Evolutionary conservation across 2,113 vertebrate genomes (phyloP).

Genomic region (Penelope pileata): DNA sequence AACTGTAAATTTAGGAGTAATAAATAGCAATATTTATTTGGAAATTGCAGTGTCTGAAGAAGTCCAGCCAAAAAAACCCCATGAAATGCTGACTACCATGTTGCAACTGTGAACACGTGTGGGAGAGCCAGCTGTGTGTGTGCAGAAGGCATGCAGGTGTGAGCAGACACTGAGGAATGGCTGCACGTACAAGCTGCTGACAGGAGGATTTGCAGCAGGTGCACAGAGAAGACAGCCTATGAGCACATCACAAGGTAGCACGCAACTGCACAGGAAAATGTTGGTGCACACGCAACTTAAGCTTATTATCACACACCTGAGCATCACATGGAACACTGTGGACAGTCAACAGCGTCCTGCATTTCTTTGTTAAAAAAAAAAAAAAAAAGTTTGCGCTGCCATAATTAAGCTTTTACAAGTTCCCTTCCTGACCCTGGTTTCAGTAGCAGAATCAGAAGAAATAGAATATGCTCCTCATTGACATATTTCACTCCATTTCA

Average conservation of each 20-base stretch:
- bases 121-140: not conserved
- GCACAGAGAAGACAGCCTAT: rapidly evolving
- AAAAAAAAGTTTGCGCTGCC: not conserved
- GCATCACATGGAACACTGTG: not conserved
- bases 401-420: not conserved
- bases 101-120: rapidly evolving
- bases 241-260: no score
- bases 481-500: not conserved
- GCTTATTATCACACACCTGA: no score
- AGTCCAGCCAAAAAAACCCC: slow-evolving; percentile 14
- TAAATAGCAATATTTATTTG: slow-evolving; percentile 72
- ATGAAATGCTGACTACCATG: not conserved
- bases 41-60: slow-evolving; percentile 2
- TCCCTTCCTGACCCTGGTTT: not conserved
- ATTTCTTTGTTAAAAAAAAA: not conserved
- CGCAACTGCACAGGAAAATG: rapidly evolving
- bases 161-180: not conserved
- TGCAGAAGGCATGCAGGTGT: not conserved
- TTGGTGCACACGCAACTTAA: not conserved
- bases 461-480: not conserved
- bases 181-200: not conserved
- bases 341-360: not conserved
- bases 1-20: slow-evolving; percentile 74
- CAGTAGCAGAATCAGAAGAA: not conserved
- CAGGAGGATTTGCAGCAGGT: not conserved